Base-by-base conservation (phyloP, 64 coral and sea anemone species). In the Porites lutea region DNA sequence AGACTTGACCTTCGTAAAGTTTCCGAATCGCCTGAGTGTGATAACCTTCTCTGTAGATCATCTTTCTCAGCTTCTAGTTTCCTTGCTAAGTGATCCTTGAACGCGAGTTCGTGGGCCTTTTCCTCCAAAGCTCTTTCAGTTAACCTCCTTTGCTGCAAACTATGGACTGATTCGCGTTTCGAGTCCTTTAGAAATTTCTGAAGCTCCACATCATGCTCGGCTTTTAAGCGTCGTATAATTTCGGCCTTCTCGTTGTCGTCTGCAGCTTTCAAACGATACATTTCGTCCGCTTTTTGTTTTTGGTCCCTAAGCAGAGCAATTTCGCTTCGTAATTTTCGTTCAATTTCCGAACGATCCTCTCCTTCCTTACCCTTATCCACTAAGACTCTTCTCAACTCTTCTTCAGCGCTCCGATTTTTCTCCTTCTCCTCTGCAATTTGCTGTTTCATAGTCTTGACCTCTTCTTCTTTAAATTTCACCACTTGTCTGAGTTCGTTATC, bases 171-270 rank as follows among this genome's bases (percentile, higher is more conserved):
- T 54, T 95, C 97, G 20, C 94, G 87, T 79, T 99, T 99, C 2
- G 97, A 93, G 37, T 99, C 91, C 54, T 86, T 86, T 13, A 90
- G 90, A 19, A 99, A 76, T 58, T 82, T 78, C 60, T 95, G 87
- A 22, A 95, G 76, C 72, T 99, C 97, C 15, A 89, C 52, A 75
- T 99, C 94, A 37, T 99, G 94, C 88, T 99, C 97, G 6, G 86
- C 61, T 69, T 92, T 91, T n/a, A 99, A 63, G 64, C 94, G 90
- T 19, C 97, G 88, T 55, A 99, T 99, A 15, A 94, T 79, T 74
- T 99, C 97, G 45, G 94, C 97, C 79, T 99, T 99, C 59, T 99
- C 97, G 58, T 82, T 96, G 85, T 99, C 97, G 19, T 91, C 92
- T n/a, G 84, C 87, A 77, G 64, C 65, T 93, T 99, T 99, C 52